Evolutionary conservation across 2,797 vertebrate genomes (phyloP).

Genomic region (Danionella dracula): DNA sequence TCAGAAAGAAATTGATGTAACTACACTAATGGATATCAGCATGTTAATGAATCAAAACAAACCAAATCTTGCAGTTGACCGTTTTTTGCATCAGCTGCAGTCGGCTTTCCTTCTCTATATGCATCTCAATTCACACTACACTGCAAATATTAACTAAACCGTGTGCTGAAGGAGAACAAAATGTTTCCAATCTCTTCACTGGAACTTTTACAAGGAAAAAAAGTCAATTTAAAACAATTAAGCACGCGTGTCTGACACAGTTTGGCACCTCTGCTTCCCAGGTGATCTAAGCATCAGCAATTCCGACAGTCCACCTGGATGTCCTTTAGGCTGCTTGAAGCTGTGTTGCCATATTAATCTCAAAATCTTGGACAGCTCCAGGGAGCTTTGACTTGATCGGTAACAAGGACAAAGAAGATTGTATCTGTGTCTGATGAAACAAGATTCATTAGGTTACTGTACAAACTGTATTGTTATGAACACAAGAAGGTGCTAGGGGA

Average conservation of each 20-base stretch:
- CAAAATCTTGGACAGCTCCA: not conserved
- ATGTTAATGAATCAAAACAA: not conserved
- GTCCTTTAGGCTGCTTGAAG: slow-evolving; percentile 20
- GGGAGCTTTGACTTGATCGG: not conserved
- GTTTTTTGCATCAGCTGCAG: not conserved
- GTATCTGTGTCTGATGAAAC: not conserved
- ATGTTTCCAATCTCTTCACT: not conserved
- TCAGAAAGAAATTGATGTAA: not conserved
- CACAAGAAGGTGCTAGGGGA: too few species aligned
- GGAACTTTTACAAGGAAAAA: slow-evolving; percentile 7
- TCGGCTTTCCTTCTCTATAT: not conserved
- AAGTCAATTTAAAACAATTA: slow-evolving; percentile 23
- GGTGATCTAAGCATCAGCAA: slow-evolving; percentile 22
- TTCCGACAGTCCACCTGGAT: slow-evolving; percentile 10
- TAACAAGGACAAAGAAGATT: not conserved
- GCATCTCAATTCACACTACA: not conserved
- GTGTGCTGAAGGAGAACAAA: slow-evolving; percentile 10
- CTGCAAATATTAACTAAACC: slow-evolving; percentile 1
- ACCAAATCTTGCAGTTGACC: not conserved
- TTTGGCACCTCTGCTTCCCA: slow-evolving; percentile 32
- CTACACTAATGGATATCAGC: too few species aligned
- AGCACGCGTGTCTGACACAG: slow-evolving; percentile 24
- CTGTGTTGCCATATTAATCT: slow-evolving; percentile 12
- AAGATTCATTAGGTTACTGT: too few species aligned
- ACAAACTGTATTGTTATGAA: too few species aligned